A percentile compares a stretch with the other conserved stretches of the same genome.
phyloP scores from a whole-genome alignment of 2,113 vertebrate species.

The Hippocampus guttulatus region DNA sequence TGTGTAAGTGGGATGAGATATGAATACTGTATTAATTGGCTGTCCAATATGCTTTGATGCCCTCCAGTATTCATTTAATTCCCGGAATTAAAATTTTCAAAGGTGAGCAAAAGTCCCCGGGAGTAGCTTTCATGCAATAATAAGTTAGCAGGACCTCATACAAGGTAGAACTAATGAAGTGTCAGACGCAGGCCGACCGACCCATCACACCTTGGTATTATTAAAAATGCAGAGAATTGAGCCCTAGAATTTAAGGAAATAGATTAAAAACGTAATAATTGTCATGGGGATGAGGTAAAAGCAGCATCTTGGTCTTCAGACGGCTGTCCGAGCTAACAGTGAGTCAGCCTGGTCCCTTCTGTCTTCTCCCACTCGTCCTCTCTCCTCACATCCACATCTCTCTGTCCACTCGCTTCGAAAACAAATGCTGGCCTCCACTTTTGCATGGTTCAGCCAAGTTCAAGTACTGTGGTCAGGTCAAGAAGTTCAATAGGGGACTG shows the following conservation, averaged over 20 bases:
- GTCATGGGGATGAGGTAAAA: constrained; percentile 18
- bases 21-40: neutral
- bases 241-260: constrained; percentile 14
- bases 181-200: constrained; percentile 7
- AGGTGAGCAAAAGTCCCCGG: neutral
- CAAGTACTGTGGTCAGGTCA: neutral
- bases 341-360: constrained; percentile 7
- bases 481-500: neutral
- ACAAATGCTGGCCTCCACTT: constrained; percentile 23
- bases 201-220: neutral
- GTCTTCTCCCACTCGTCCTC: constrained; percentile 12
- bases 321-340: constrained; percentile 20
- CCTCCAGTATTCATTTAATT: neutral
- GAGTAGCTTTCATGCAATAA: constrained; percentile 17
- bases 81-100: constrained; percentile 3
- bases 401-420: constrained; percentile 14
- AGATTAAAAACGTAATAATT: constrained; percentile 29
- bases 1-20: neutral
- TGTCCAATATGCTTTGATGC: neutral
- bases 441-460: constrained; percentile 42
- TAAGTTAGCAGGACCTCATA: constrained; percentile 15
- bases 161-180: constrained; percentile 20
- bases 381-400: constrained; percentile 12
- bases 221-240: neutral
- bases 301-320: constrained; percentile 28